These are phyloP conservation scores for Nebria brevicollis DNA, from an alignment of 2,888 invertebrate species.

Conservation along the genomic window DNA sequence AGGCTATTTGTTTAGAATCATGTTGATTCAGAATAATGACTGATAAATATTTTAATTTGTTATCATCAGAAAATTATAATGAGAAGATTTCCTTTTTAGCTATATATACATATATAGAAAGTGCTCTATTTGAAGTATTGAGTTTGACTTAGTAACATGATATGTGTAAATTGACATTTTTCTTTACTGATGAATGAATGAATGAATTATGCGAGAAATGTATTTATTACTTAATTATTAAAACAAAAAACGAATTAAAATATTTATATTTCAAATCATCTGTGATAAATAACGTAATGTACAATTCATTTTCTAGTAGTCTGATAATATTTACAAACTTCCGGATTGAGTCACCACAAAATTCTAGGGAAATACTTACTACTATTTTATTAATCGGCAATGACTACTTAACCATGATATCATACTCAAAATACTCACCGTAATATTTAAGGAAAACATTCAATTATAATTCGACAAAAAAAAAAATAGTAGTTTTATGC, in stretches of 20 bases:
- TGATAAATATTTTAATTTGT: neutral
- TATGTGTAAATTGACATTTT: neutral
- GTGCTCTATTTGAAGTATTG: neutral
- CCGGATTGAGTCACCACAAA: neutral
- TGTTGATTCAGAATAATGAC: constrained; percentile 1
- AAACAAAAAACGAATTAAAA: neutral
- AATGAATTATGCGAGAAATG: too few relatives aligned
- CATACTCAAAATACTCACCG: neutral
- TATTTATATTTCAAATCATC: neutral
- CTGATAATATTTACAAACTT: neutral
- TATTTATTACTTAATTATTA: neutral
- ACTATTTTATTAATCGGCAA: neutral
- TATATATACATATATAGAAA: neutral
- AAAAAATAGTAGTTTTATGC: too few relatives aligned
- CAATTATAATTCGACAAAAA: too few relatives aligned
- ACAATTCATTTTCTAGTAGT: neutral
- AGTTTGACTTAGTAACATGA: neutral
- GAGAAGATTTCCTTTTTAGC: neutral
- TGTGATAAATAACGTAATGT: neutral
- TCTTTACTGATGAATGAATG: neutral
- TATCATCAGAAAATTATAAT: neutral
- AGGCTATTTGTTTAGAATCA: neutral
- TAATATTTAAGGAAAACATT: neutral
- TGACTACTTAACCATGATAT: neutral
- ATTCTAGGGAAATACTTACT: neutral